phyloP scores from a whole-genome alignment of 2,888 invertebrate genomes.

The Drosophila longiperda region DNA sequence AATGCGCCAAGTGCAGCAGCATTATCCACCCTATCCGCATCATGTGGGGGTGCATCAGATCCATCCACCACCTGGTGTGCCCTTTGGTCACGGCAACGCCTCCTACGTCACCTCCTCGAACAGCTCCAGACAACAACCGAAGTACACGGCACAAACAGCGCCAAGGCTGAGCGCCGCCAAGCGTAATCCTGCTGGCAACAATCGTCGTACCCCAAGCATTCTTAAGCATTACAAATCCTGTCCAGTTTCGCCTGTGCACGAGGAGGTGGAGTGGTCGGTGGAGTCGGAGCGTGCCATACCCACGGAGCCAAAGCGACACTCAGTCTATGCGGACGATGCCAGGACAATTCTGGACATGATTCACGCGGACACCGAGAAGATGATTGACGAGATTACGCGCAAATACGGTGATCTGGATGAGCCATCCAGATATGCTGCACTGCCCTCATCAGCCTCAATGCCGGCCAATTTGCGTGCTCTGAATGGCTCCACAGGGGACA shows the following conservation, averaged over 20 bases:
- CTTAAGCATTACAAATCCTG: constrained; percentile 90
- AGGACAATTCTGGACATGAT: constrained; percentile 88
- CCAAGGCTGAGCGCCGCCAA: constrained; percentile 64
- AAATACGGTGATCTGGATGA: constrained; percentile 88
- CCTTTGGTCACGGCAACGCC: constrained; percentile 55
- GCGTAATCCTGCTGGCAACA: constrained; percentile 80
- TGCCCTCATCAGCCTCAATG: constrained; percentile 81
- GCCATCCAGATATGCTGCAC: constrained; percentile 49
- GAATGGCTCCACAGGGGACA: constrained; percentile 85
- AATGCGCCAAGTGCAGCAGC: constrained; percentile 85
- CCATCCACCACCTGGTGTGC: constrained; percentile 82
- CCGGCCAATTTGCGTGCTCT: constrained; percentile 74
- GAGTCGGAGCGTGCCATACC: constrained; percentile 76
- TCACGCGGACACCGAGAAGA: constrained; percentile 88
- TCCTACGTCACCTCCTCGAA: neutral
- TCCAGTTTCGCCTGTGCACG: constrained; percentile 93
- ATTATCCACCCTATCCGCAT: constrained; percentile 85
- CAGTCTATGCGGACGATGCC: constrained; percentile 85
- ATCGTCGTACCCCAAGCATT: constrained; percentile 86
- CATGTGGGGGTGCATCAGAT: constrained; percentile 84
- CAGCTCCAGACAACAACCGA: constrained; percentile 12
- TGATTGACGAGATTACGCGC: constrained; percentile 88
- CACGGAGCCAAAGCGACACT: constrained; percentile 84
- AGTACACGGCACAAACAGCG: constrained; percentile 40
- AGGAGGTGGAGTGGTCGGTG: constrained; percentile 89